Percentiles rank a stretch among this genome's conserved stretches.
phyloP scores from a whole-genome alignment of 2,113 vertebrate genomes.

The Cryptotis parvus region DNA sequence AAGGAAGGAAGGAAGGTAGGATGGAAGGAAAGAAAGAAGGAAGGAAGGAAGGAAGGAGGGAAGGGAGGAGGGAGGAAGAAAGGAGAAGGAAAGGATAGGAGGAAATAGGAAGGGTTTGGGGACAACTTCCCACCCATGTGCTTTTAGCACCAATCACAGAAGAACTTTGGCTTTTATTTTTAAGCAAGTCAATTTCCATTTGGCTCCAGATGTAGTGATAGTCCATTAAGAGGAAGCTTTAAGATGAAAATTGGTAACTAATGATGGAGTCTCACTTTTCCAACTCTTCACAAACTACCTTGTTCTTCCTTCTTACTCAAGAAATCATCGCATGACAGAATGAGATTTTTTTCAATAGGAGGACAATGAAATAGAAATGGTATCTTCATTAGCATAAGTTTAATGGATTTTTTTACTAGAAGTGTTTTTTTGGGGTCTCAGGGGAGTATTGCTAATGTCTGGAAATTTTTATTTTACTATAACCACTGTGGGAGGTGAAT shows the following conservation, averaged over 20 bases:
- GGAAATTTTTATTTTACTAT: neutral
- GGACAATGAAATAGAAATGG: neutral
- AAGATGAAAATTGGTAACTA: neutral
- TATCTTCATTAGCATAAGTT: constrained; percentile 50
- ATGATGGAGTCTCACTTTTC: neutral
- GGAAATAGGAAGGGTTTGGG: neutral
- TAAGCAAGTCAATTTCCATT: neutral
- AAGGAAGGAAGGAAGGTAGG: too few species aligned
- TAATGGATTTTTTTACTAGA: neutral
- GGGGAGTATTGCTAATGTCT: neutral
- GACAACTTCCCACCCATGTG: neutral
- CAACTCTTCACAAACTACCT: neutral
- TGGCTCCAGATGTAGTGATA: neutral
- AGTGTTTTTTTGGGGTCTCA: neutral
- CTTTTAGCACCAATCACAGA: neutral
- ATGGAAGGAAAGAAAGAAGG: too few species aligned
- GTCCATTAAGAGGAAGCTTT: neutral
- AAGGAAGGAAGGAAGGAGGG: too few species aligned
- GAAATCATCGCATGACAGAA: neutral
- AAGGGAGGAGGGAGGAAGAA: too few species aligned
- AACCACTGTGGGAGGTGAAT: neutral
- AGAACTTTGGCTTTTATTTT: neutral
- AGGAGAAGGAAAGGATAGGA: too few species aligned
- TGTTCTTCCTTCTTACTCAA: accelerated
- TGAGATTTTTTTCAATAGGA: neutral